Conservation (phyloP, 1,140 invertebrate genomes). For the Zaprionus inermis region DNA sequence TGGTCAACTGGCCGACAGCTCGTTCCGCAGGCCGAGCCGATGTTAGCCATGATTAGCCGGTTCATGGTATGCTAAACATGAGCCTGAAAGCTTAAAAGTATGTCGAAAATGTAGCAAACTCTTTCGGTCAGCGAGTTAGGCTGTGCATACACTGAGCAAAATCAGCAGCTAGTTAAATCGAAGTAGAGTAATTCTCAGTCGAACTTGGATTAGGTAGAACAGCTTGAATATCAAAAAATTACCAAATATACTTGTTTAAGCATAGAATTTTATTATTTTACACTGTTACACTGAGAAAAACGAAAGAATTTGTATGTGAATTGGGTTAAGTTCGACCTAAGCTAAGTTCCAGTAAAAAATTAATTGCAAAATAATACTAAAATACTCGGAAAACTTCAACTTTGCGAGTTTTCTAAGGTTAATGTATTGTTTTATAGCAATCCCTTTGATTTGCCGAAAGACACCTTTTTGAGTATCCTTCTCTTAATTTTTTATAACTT, state of each 20-base stretch:
- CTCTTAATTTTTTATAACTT: neutral
- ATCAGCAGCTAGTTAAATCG: neutral
- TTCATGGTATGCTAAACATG: neutral
- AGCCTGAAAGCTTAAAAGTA: neutral
- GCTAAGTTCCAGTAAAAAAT: neutral
- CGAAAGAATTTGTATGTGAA: neutral
- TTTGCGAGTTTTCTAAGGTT: too few relatives aligned
- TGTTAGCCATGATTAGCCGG: constrained; percentile 41
- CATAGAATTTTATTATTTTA: too few relatives aligned
- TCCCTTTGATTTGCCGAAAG: too few relatives aligned
- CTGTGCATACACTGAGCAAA: neutral
- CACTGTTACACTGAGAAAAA: too few relatives aligned
- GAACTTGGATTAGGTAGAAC: neutral
- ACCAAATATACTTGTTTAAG: too few relatives aligned
- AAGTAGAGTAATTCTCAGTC: too few relatives aligned
- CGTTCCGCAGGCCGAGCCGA: neutral
- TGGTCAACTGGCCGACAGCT: neutral
- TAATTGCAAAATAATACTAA: neutral
- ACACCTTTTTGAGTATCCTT: neutral
- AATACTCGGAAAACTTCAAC: neutral
- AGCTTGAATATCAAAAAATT: too few relatives aligned
- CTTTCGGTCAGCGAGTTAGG: constrained; percentile 3
- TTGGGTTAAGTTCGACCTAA: too few relatives aligned
- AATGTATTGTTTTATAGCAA: neutral
- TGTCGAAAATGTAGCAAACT: constrained; percentile 1